Evolutionary conservation across 2,113 vertebrate genomes (phyloP).

Genomic region (Mustela nigripes): DNA sequence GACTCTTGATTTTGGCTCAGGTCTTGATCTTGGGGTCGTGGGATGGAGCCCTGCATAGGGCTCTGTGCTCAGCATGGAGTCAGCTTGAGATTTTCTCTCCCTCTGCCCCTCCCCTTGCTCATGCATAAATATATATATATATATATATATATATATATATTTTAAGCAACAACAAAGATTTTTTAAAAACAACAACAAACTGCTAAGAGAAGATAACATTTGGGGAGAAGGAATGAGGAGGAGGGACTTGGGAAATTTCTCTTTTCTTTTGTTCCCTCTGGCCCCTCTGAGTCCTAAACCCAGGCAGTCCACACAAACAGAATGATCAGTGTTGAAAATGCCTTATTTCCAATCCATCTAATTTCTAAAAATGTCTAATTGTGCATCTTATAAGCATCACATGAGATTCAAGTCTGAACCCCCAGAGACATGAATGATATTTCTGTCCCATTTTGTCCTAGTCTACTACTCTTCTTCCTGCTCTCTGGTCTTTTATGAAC

Average conservation of each 20-base stretch:
- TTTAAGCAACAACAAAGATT: not conserved
- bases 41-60: too few relatives aligned
- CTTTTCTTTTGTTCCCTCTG: constrained; percentile 37
- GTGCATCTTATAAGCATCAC: not conserved
- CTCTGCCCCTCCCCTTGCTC: not conserved
- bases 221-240: not conserved
- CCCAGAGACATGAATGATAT: not conserved
- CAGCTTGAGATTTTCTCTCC: too few relatives aligned
- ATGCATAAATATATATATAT: not conserved
- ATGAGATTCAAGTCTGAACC: not conserved
- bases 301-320: not conserved
- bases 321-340: not conserved
- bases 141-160: too few relatives aligned
- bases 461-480: not conserved
- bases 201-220: not conserved
- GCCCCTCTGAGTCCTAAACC: not conserved
- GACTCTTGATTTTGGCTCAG: not conserved
- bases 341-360: not conserved
- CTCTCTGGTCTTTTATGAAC: not conserved
- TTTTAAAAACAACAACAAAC: not conserved
- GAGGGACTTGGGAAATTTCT: not conserved
- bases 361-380: constrained; percentile 42
- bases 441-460: not conserved
- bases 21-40: not conserved
- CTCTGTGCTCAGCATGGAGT: too few relatives aligned